Evolutionary conservation across 1,140 invertebrate species (phyloP), one percentile per base, ranked within the genome.

Genomic region (Hormaphis cornu): DNA sequence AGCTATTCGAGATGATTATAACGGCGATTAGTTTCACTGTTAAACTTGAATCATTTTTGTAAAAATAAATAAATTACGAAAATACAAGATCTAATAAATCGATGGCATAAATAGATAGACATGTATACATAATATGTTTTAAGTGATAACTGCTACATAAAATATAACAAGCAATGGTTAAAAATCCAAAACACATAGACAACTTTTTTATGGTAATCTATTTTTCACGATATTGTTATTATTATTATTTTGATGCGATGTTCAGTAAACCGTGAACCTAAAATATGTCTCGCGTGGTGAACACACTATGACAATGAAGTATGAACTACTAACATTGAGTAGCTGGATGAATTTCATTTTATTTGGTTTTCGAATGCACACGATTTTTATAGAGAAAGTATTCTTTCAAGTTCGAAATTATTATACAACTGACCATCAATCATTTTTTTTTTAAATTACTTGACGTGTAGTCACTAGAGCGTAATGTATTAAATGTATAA

Each of bases 231-330:
- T 56, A 6, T 40, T 30, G 33, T 53, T 33, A 54, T 54, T 54
- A 7, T 42, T 28, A 44, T 63, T 63, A 46, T 63, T 58, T 40
- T 2, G 14, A 58, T 58, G 22, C 26, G n/a, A 66, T 66, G 24
- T 33, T 6, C 61, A 66, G 42, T 35, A 44, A 28, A 66, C 61
- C 44, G 24, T 66, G 12, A 66, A 66, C 44, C 42, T 66, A 33
- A 66, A 66, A 63, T 8, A 66, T 66, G 61, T 66, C 61, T 66
- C 44, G 61, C 61, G 28, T 46, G 28, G 44, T 66, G 35, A 66
- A 66, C 61, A 66, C 61, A 66, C 61, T n/a, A 48, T 66, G 44
- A 66, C 42, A 48, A 66, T 66, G 33, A 58, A n/a, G n/a, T n/a
- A n/a, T n/a, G n/a, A n/a, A n/a, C n/a, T n/a, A 58, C 33, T 40